Base-by-base conservation (phyloP, 2,113 vertebrate genomes). In the Channa maculata region DNA sequence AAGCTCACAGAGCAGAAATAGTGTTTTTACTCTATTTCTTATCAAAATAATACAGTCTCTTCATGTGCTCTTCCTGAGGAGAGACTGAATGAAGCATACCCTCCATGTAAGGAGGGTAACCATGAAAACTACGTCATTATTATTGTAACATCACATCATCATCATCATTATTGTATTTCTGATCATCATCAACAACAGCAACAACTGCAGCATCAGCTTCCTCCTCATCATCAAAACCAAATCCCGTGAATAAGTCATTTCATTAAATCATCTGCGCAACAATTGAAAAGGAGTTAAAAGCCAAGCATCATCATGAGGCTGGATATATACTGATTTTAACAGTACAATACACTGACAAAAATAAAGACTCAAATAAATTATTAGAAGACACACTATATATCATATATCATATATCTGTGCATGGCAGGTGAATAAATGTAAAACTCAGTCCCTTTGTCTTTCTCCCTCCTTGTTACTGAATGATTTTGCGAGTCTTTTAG, bases 301-400 rank as follows among this genome's bases (percentile, higher is more conserved):
- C 85, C 85, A 83, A 93, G 83, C 89, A 82, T 90, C 88, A 76
- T 80, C 67, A 86, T 90, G 85, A 90, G 73, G 86, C 84, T 81
- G 83, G 75, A 83, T 84, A 86, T 84, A 83, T 86, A 78, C 71
- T 91, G 79, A 75, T 79, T 87, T 69, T 62, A 86, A 91, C 81
- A 80, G 74, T 90, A 90, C 87, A 79, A 65, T 70, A 92, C 89
- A 93, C 64, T 66, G 77, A 90, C 83, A 80, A 88, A 91, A 92
- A 88, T 53, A 88, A 90, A 86, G 75, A 87, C 72, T 81, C 64
- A 85, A 89, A 92, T 89, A 86, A 91, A 89, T 89, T 71, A 91
- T 90, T 86, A 88, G 84, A 90, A 87, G 83, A 89, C 77, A 45
- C 81, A 85, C 80, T 84, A 78, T 77, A 82, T 86, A 86, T 88